Conservation (phyloP, 2,113 vertebrate species). For the Aspidoscelis tigris region DNA sequence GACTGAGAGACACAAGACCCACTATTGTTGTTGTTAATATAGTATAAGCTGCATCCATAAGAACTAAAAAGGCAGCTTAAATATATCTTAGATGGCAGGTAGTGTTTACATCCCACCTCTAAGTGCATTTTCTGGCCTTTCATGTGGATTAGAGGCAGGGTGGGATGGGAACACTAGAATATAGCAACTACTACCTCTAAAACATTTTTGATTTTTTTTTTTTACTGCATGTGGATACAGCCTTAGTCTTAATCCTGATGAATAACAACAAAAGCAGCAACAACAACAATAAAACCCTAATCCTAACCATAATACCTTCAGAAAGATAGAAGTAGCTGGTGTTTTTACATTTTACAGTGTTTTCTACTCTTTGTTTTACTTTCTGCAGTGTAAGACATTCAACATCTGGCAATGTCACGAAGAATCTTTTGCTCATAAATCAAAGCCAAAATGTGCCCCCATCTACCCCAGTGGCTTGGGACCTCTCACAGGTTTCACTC, state of each 20-base stretch:
- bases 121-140: too few species aligned
- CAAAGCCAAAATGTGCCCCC: constrained; percentile 71
- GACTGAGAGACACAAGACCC: neutral
- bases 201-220: too few species aligned
- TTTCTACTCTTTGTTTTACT: neutral
- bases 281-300: too few species aligned
- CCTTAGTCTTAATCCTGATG: neutral
- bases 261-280: neutral
- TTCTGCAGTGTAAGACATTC: constrained; percentile 67
- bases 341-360: constrained; percentile 55
- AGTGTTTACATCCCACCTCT: too few species aligned
- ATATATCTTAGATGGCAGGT: too few species aligned
- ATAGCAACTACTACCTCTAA: too few species aligned
- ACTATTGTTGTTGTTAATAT: neutral
- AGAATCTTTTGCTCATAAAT: constrained; percentile 77
- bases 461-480: constrained; percentile 73
- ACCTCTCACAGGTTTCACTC: constrained; percentile 67
- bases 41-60: neutral
- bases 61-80: too few species aligned
- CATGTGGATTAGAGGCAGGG: too few species aligned
- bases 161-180: too few species aligned
- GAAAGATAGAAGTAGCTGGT: constrained; percentile 25
- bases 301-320: neutral
- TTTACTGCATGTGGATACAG: neutral
- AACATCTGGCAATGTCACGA: constrained; percentile 81